phyloP scores from a whole-genome alignment of 1,140 invertebrate species.

The Scaptomyza montana region DNA sequence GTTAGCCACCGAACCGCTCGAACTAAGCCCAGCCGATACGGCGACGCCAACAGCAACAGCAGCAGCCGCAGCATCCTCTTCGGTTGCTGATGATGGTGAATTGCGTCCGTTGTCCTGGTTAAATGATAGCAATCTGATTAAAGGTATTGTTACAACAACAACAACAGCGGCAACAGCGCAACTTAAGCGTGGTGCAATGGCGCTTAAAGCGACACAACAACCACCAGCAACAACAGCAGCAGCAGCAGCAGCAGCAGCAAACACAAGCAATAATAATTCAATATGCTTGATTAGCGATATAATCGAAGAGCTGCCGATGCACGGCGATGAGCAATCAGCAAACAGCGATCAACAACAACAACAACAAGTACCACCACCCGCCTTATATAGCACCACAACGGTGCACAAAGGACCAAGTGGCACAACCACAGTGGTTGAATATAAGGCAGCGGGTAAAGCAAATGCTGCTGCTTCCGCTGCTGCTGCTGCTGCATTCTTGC shows the following conservation, averaged over 20 bases:
- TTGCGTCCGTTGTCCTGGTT: slow-evolving; percentile 95
- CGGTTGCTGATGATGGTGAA: slow-evolving; percentile 88
- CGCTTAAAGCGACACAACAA: slow-evolving; percentile 7
- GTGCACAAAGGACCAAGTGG: slow-evolving; percentile 82
- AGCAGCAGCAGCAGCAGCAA: slow-evolving; percentile 14
- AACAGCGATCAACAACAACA: slow-evolving; percentile 21
- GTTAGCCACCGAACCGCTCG: slow-evolving; percentile 73
- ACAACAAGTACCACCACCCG: slow-evolving; percentile 25
- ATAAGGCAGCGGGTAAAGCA: slow-evolving; percentile 59
- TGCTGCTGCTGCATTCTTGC: slow-evolving; percentile 15
- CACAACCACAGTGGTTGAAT: slow-evolving; percentile 81
- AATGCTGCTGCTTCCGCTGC: slow-evolving; percentile 7
- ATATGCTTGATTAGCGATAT: slow-evolving; percentile 71
- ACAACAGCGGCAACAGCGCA: slow-evolving; percentile 22
- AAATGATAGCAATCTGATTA: slow-evolving; percentile 94
- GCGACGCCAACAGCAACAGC: slow-evolving; percentile 18
- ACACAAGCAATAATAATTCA: slow-evolving; percentile 18
- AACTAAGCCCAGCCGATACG: slow-evolving; percentile 47
- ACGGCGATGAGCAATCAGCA: slow-evolving; percentile 21
- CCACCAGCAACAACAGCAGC: slow-evolving; percentile 13
- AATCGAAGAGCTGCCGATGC: slow-evolving; percentile 66
- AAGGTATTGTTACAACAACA: slow-evolving; percentile 85
- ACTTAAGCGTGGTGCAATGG: background rate
- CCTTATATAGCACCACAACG: slow-evolving; percentile 74
- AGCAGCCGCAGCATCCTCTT: slow-evolving; percentile 28